phyloP scores from a whole-genome alignment of 2,797 vertebrate genomes.

The Liparis tanakae region DNA sequence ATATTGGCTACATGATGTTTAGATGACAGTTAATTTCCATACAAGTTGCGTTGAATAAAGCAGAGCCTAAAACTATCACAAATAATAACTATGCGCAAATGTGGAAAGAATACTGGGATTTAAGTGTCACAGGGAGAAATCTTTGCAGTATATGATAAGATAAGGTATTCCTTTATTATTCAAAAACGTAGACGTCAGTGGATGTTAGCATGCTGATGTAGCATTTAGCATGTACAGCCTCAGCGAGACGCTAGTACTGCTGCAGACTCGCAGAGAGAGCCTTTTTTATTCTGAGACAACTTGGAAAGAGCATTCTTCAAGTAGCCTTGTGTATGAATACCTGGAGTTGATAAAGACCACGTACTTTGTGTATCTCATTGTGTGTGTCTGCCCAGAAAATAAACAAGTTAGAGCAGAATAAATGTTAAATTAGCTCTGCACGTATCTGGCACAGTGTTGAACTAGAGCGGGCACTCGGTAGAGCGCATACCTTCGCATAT shows the following conservation, averaged over 20 bases:
- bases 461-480: too few species aligned
- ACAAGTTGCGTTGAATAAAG: too few species aligned
- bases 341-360: slow-evolving; percentile 5
- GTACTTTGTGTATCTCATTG: background rate
- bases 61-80: too few species aligned
- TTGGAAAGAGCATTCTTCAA: slow-evolving; percentile 1
- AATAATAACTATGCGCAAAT: too few species aligned
- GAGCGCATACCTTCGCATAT: too few species aligned
- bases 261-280: background rate
- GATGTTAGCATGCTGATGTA: too few species aligned
- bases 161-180: too few species aligned
- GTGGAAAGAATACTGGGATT: background rate
- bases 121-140: background rate
- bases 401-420: slow-evolving; percentile 6
- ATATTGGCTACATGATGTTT: too few species aligned
- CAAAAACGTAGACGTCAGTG: background rate
- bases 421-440: slow-evolving; percentile 18
- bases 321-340: background rate
- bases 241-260: background rate
- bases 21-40: too few species aligned
- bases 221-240: too few species aligned
- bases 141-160: background rate
- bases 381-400: slow-evolving; percentile 5
- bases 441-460: background rate
- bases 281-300: background rate